A percentile compares a stretch with the other conserved stretches of the same genome.
phyloP scores from a whole-genome alignment of 2,113 vertebrate genomes.

The Pelusios castaneus region DNA sequence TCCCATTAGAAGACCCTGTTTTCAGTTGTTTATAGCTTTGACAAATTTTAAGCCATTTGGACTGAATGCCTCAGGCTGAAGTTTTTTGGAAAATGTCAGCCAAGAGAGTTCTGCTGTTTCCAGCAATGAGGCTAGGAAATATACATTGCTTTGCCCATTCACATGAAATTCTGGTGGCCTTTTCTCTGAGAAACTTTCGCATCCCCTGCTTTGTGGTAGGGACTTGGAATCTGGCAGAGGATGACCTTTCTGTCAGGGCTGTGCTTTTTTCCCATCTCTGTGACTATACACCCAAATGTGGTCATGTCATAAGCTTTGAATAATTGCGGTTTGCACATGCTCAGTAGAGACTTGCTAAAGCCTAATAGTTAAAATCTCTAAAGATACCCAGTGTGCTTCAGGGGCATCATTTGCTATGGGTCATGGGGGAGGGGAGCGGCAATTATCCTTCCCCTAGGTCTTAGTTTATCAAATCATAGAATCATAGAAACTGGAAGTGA shows the following conservation, averaged over 20 bases:
- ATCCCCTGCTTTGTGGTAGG: background rate
- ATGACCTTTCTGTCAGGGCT: background rate
- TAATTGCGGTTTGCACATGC: background rate
- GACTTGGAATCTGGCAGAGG: background rate
- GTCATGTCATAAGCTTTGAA: background rate
- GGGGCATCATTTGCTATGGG: background rate
- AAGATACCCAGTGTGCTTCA: background rate
- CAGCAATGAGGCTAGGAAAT: background rate
- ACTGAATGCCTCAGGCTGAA: background rate
- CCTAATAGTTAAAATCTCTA: background rate
- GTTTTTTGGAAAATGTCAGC: accelerated
- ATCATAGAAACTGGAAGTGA: too few relatives aligned
- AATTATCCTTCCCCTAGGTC: background rate
- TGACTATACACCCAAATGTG: background rate
- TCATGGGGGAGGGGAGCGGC: background rate
- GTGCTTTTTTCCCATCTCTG: background rate
- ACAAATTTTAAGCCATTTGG: background rate
- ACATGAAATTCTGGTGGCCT: background rate
- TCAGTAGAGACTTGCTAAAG: background rate
- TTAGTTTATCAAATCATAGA: background rate
- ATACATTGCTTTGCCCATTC: background rate
- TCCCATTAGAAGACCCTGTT: background rate
- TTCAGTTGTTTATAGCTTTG: background rate
- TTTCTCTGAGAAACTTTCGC: background rate
- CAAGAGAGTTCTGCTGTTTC: background rate